Base-by-base conservation (phyloP, 2,797 vertebrate genomes). In the Tragopan temminckii region DNA sequence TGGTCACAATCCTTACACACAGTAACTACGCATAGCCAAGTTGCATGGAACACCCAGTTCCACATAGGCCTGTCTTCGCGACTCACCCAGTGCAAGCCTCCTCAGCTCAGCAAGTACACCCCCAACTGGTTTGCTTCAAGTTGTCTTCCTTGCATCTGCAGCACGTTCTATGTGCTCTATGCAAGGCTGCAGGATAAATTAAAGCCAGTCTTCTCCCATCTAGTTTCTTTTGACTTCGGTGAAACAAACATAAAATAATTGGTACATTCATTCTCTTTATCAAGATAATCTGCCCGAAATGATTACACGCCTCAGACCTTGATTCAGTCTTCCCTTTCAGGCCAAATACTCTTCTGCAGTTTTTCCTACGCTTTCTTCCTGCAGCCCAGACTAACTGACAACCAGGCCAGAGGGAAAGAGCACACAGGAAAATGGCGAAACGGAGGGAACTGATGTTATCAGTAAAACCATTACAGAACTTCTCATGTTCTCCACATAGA, bases 131-230 rank as follows among this genome's bases (percentile, higher is more conserved):
- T 62, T 43, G 13, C 35, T 66, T 35, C 0, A 4, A 76, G n/a
- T 50, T 52, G 11, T 46, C 59, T 58, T 61, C 53, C 42, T 58
- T 33, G 40, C 21, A 59, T 24, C 38, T 45, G 7, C 8, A 40
- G 24, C 7, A 35, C 67, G 27, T 38, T 36, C 43, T 33, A 23
- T 0, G 10, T 23, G 7, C n/a, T n/a, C 21, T 5, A 1, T 0
- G 0, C 36, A n/a, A 29, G 21, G 29, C n/a, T 20, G 9, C 0
- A 11, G 83, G 21, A 50, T 8, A 42, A 52, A 78, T 71, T 45
- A 21, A 46, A 75, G 55, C 7, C 0, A 0, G 3, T 31, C 52
- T 79, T 19, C 12, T 76, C 19, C 46, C 16, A 63, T 38, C 31
- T 63, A 76, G 6, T 40, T 78, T 40, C 23, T 85, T 86, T 35